phyloP scores from a whole-genome alignment of 1,140 invertebrate species.

The Meloidogyne hapla region DNA sequence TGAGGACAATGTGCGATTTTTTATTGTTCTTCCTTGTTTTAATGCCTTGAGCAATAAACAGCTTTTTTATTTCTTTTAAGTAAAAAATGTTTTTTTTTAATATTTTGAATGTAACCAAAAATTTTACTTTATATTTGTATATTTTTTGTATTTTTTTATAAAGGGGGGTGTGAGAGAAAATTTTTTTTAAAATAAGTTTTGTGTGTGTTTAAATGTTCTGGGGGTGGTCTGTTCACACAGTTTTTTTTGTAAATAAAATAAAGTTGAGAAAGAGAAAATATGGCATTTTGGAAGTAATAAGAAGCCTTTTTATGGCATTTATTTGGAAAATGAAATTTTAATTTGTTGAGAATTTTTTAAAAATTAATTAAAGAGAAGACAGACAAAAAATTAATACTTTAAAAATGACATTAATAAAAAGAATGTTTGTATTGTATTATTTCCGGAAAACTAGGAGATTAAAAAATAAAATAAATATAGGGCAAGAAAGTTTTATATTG shows the following conservation, averaged over 20 bases:
- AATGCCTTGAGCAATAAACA: background rate
- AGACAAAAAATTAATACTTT: background rate
- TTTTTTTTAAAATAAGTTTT: background rate
- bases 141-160: background rate
- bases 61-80: background rate
- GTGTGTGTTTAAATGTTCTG: background rate
- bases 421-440: no score
- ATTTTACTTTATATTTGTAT: background rate
- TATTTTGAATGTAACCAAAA: background rate
- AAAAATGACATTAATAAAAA: background rate
- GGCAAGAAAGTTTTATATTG: background rate
- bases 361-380: constrained; percentile 3
- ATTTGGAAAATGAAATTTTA: background rate
- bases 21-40: background rate
- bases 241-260: background rate
- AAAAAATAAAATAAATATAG: no score
- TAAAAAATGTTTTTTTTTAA: background rate
- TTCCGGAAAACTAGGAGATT: no score
- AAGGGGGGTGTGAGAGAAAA: constrained; percentile 1
- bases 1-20: background rate
- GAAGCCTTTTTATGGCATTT: background rate
- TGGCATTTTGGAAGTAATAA: background rate
- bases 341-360: background rate
- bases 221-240: background rate
- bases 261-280: background rate